These are phyloP conservation scores for Leptinotarsa defecta DNA, from an alignment of 1,140 invertebrate genomes.

Conservation along the genomic window DNA sequence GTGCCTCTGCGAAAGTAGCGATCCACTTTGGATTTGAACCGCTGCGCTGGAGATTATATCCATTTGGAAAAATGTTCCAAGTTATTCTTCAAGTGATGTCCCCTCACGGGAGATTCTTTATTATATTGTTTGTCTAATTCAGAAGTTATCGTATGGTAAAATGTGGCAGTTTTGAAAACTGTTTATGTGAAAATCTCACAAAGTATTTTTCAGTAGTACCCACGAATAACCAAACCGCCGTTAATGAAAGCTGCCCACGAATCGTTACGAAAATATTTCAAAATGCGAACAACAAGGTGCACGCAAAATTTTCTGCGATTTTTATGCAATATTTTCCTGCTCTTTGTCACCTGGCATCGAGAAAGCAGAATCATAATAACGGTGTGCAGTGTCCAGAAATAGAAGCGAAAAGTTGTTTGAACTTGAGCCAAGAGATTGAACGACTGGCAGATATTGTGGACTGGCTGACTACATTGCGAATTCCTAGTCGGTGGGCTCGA, in stretches of 20 bases:
- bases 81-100: too few relatives aligned
- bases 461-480: slow-evolving; percentile 10
- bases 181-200: too few relatives aligned
- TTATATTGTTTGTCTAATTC: too few relatives aligned
- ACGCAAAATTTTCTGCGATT: background rate
- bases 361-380: slow-evolving; percentile 20
- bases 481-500: slow-evolving; percentile 6
- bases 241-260: background rate
- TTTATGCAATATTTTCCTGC: slow-evolving; percentile 17
- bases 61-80: too few relatives aligned
- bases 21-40: too few relatives aligned
- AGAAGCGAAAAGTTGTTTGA: slow-evolving; percentile 25
- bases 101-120: too few relatives aligned
- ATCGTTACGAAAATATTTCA: background rate
- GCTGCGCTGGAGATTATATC: too few relatives aligned
- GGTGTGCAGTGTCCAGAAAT: slow-evolving; percentile 21
- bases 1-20: too few relatives aligned
- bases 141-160: too few relatives aligned
- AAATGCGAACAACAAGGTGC: background rate
- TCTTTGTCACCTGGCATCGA: slow-evolving; percentile 22
- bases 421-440: slow-evolving; percentile 21
- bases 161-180: too few relatives aligned
- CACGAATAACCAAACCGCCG: background rate
- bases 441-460: slow-evolving; percentile 13
- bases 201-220: too few relatives aligned